A percentile compares a stretch with the other conserved stretches of the same genome.
Conservation (phyloP, 64 coral and sea anemone genomes). For the Actinia equina region DNA sequence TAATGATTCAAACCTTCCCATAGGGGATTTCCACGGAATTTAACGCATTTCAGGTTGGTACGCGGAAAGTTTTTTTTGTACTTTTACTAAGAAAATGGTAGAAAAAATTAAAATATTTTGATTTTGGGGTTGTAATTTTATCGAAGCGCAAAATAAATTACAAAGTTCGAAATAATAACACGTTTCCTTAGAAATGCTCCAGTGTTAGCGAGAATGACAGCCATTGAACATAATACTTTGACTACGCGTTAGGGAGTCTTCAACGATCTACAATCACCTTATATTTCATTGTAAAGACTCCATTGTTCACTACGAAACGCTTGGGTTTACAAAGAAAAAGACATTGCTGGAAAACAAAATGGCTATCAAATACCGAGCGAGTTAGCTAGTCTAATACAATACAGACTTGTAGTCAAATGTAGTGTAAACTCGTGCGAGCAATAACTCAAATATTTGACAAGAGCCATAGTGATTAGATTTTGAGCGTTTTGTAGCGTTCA, state of each 20-base stretch:
- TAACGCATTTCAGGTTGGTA: too few relatives aligned
- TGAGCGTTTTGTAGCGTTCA: background rate
- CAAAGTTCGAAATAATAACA: background rate
- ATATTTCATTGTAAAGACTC: background rate
- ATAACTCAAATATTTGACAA: constrained; percentile 1
- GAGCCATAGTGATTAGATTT: background rate
- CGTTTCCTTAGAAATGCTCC: background rate
- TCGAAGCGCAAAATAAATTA: background rate
- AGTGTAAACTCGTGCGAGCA: background rate
- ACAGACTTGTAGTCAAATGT: too few relatives aligned
- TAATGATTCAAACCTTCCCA: background rate
- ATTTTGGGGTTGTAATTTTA: too few relatives aligned
- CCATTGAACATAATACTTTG: background rate
- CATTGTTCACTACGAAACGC: background rate
- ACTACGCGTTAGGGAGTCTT: background rate
- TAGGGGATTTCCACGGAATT: background rate
- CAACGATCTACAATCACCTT: background rate
- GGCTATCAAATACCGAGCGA: background rate
- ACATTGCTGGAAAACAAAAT: background rate
- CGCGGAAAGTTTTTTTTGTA: background rate
- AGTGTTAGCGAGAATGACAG: background rate
- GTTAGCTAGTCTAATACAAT: too few relatives aligned
- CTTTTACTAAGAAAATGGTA: background rate
- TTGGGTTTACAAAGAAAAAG: background rate
- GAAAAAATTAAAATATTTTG: background rate